phyloP scores from a whole-genome alignment of 2,113 vertebrate species.

The Lates calcarifer region DNA sequence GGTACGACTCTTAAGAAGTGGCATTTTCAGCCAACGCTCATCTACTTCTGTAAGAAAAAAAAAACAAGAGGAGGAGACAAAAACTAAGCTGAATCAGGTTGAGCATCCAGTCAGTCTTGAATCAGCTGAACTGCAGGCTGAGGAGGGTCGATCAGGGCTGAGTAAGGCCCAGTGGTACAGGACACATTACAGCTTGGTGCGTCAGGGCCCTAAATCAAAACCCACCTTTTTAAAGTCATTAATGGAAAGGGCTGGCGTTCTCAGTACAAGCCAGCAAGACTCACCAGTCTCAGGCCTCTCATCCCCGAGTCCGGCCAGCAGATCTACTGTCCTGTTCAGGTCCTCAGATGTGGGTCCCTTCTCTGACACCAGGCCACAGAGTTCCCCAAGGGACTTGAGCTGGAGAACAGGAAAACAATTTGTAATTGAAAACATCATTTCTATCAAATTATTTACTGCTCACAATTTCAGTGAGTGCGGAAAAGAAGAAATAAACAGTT shows the following conservation, averaged over 20 bases:
- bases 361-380: slow-evolving; percentile 94
- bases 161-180: no score
- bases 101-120: neutral
- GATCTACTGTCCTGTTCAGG: slow-evolving; percentile 95
- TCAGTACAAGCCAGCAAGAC: neutral
- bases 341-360: slow-evolving; percentile 94
- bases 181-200: neutral
- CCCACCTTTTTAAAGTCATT: neutral
- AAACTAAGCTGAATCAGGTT: neutral
- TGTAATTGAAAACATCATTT: neutral
- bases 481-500: neutral
- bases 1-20: no score
- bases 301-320: slow-evolving; percentile 94
- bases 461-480: neutral
- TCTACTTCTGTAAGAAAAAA: neutral
- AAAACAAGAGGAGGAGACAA: neutral
- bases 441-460: no score
- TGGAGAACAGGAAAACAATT: slow-evolving; percentile 48
- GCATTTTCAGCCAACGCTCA: neutral
- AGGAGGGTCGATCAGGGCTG: neutral
- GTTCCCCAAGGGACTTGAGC: slow-evolving; percentile 93
- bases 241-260: neutral
- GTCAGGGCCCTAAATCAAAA: neutral
- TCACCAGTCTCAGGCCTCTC: slow-evolving; percentile 95
- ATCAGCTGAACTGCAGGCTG: neutral